Evolutionary conservation across 92 coral and sea anemone genomes (phyloP), one percentile per base, ranked within the genome.

Genomic region (Plumapathes pennacea): DNA sequence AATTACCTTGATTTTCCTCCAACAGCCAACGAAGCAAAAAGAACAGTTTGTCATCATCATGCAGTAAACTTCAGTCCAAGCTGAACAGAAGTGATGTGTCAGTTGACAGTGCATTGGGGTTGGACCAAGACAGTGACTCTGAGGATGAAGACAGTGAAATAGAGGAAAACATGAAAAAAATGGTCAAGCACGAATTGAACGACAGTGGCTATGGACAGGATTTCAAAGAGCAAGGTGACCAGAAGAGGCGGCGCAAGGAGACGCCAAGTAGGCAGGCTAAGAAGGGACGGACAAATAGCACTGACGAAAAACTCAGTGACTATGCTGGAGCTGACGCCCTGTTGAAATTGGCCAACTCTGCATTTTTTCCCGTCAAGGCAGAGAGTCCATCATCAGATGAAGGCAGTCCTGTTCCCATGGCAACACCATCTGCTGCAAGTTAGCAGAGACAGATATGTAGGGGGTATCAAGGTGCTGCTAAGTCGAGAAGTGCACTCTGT

Each of bases 151-250:
- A 89, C 84, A 88, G 96, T 31, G 96, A 88, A 44, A 74, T 88
- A 34, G 96, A 88, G 21, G 96, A 91, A 69, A 86, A 72, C 11
- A 92, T 92, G 96, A 81, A 80, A 50, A 74, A 54, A 23, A 85
- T 92, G 11, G 85, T 92, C 18, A 73, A 82, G 59, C 96, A 92
- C 61, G 96, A 81, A 29, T 60, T 92, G 32, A 78, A 86, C 42
- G 98, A 92, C 70, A 92, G 98, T 46, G 98, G 98, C 7, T 92
- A 78, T 54, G 98, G 98, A n/a, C 96, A 89, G 59, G 83, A 73
- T 10, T 50, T 83, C 33, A 86, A 76, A 24, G 85, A 83, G 42
- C 86, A 83, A 36, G 62, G 56, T 31, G 90, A 83, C 28, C 67
- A 78, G 34, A 82, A 85, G 29, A 48, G 57, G 20, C 45, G 11